Evolutionary conservation across 2,797 vertebrate species (phyloP).

Genomic region (Carcharodon carcharias): DNA sequence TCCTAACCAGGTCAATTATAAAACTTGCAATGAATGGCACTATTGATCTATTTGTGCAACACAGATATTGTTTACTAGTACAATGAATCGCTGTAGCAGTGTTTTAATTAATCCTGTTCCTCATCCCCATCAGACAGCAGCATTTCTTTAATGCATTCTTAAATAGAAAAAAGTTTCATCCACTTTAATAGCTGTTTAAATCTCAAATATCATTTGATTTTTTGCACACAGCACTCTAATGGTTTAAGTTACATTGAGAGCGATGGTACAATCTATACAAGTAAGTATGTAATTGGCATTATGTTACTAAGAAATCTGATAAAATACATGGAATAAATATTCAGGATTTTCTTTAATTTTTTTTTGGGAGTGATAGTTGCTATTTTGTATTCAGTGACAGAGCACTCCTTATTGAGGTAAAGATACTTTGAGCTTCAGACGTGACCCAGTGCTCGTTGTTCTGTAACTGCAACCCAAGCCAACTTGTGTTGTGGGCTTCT

Average conservation of each 20-base stretch:
- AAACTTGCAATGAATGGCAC: constrained; percentile 43
- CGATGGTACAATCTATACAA: neutral
- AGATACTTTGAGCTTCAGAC: neutral
- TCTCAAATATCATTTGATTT: neutral
- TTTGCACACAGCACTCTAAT: neutral
- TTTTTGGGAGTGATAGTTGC: neutral
- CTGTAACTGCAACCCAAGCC: neutral
- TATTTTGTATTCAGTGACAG: neutral
- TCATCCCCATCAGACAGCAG: neutral
- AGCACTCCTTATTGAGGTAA: neutral
- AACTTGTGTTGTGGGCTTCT: neutral
- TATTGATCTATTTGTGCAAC: constrained; percentile 43
- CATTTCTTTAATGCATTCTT: neutral
- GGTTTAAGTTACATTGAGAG: neutral
- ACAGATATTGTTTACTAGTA: constrained; percentile 34
- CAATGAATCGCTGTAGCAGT: constrained; percentile 30
- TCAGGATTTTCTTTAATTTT: neutral
- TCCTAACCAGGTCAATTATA: constrained; percentile 42
- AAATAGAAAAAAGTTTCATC: neutral
- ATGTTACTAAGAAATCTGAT: neutral
- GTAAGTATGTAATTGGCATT: neutral
- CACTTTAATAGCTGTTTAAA: neutral
- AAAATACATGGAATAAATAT: neutral
- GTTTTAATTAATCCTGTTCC: constrained; percentile 18
- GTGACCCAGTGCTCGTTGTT: neutral